Percentiles rank a stretch among this genome's conserved stretches.
Evolutionary conservation across 2,113 vertebrate species (phyloP).

Genomic region (Acinonyx jubatus): DNA sequence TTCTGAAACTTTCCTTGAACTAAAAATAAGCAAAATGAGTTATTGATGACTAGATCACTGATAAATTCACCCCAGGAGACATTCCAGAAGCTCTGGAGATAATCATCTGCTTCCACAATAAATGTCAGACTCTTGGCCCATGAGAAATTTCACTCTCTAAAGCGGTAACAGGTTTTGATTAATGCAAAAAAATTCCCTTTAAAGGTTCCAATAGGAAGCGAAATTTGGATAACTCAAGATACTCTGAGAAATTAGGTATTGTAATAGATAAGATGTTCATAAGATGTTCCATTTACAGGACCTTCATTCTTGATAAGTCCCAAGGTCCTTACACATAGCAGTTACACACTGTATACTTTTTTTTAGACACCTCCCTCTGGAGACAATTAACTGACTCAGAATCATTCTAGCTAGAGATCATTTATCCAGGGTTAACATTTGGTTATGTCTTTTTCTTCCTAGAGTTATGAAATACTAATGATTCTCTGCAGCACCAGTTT

Average conservation of each 20-base stretch:
- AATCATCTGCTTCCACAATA: not conserved
- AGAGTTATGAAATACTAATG: not conserved
- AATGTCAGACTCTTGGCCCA: not conserved
- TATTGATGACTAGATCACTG: constrained; percentile 74
- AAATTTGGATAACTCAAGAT: not conserved
- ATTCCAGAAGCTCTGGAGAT: constrained; percentile 17
- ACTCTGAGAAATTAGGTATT: not conserved
- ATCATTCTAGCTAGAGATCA: not conserved
- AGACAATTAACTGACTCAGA: not conserved
- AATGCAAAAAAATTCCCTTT: not conserved
- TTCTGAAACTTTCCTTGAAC: constrained; percentile 74
- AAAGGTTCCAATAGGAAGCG: not conserved
- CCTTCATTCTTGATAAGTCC: not conserved
- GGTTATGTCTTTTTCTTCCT: not conserved
- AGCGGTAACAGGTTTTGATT: constrained; percentile 3
- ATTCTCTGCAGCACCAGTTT: not conserved
- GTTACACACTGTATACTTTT: not conserved
- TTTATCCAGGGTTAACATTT: not conserved
- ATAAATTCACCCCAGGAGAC: constrained; percentile 51
- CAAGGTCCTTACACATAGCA: not conserved
- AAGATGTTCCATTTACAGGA: not conserved
- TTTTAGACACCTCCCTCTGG: not conserved
- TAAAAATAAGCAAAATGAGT: constrained; percentile 75
- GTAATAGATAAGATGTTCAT: not conserved
- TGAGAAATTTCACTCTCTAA: not conserved